Percentiles rank a stretch among this genome's conserved stretches.
These are phyloP conservation scores for Delichon dasypus DNA, from an alignment of 2,797 vertebrate species.

Conservation along the genomic window DNA sequence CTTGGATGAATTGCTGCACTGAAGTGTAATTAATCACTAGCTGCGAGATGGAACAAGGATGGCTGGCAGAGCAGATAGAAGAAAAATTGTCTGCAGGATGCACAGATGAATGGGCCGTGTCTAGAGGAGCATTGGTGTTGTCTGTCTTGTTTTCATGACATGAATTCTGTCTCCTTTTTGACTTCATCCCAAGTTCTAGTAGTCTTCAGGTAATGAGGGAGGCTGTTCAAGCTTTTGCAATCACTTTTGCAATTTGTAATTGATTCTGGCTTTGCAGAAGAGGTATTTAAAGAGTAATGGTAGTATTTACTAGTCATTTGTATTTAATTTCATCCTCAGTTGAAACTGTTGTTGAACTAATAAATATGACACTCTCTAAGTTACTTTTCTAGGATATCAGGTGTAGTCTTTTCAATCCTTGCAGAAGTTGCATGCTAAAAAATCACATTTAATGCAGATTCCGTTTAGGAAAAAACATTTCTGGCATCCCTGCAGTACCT, in stretches of 20 bases:
- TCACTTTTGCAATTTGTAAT: neutral
- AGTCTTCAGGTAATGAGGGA: neutral
- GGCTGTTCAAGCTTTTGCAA: neutral
- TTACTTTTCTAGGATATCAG: neutral
- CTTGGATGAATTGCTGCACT: constrained; percentile 21
- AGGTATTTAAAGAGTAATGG: neutral
- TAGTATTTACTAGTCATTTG: neutral
- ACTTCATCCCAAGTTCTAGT: neutral
- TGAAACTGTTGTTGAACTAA: neutral
- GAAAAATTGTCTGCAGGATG: constrained; percentile 10
- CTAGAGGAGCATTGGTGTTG: neutral
- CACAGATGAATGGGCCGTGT: neutral
- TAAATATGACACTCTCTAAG: neutral
- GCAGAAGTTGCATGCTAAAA: neutral
- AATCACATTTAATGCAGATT: fast-evolving
- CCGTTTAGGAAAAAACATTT: neutral
- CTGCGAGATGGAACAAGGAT: neutral
- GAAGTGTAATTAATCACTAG: constrained; percentile 43
- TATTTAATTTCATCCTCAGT: neutral
- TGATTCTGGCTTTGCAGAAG: constrained; percentile 4
- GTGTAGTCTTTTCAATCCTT: neutral
- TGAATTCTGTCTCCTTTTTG: constrained; percentile 12
- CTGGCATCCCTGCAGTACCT: neutral
- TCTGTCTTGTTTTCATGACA: neutral
- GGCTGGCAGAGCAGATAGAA: neutral